phyloP scores from a whole-genome alignment of 2,888 invertebrate genomes.

The Aporophyla lueneburgensis region DNA sequence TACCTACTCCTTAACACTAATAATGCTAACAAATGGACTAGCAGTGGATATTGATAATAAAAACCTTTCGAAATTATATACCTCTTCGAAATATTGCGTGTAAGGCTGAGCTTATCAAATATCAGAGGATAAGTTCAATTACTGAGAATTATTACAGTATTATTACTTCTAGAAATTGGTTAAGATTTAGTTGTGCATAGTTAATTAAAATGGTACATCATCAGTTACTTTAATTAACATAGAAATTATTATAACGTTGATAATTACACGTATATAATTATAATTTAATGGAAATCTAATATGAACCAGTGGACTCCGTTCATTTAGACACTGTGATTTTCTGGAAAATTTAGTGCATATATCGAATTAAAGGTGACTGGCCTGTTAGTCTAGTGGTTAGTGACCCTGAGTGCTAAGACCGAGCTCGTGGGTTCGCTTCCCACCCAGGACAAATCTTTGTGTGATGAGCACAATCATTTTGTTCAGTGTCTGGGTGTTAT shows the following conservation, averaged over 20 bases:
- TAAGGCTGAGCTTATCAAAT: not conserved
- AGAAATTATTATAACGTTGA: too few species aligned
- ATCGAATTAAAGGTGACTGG: not conserved
- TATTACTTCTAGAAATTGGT: not conserved
- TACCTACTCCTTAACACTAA: slow-evolving; percentile 19
- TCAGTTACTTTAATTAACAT: too few species aligned
- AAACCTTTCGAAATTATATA: slow-evolving; percentile 19
- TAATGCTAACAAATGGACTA: slow-evolving; percentile 31
- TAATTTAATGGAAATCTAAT: too few species aligned
- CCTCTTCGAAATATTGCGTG: not conserved
- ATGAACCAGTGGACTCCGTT: too few species aligned
- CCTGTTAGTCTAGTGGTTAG: too few species aligned
- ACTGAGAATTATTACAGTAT: not conserved
- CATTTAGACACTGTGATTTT: not conserved
- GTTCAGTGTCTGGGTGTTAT: too few species aligned
- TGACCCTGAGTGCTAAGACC: too few species aligned
- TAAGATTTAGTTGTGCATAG: not conserved
- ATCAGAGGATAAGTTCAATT: not conserved
- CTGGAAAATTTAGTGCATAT: not conserved
- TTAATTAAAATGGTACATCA: too few species aligned
- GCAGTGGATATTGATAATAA: slow-evolving; percentile 32
- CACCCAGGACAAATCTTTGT: too few species aligned
- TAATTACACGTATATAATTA: too few species aligned
- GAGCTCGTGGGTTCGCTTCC: too few species aligned
- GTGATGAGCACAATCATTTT: too few species aligned